These are phyloP conservation scores for Bos taurus DNA, from an alignment of 2,113 vertebrate genomes.

Conservation along the genomic window DNA sequence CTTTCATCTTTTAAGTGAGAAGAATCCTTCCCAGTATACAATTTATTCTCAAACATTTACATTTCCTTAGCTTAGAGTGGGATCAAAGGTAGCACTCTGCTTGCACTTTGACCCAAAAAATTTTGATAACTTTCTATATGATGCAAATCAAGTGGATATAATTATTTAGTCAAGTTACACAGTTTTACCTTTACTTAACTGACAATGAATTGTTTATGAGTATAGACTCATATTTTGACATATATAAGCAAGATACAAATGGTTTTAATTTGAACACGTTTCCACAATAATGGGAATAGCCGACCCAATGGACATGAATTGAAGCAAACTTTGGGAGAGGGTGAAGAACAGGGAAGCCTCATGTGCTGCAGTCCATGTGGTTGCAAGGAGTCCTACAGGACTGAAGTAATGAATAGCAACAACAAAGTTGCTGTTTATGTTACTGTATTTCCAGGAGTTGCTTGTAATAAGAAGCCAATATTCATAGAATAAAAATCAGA, in stretches of 20 bases:
- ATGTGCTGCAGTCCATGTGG: neutral
- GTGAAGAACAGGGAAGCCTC: neutral
- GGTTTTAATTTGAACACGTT: neutral
- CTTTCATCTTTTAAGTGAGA: neutral
- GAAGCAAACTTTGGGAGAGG: neutral
- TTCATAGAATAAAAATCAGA: neutral
- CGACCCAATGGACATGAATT: neutral
- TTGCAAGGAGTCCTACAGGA: neutral
- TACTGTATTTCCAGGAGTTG: neutral
- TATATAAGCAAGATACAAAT: neutral
- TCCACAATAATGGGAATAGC: neutral
- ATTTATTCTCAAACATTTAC: neutral
- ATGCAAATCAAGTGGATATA: neutral
- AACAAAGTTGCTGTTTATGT: neutral
- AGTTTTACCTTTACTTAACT: neutral
- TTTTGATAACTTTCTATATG: neutral
- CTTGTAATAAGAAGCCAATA: neutral
- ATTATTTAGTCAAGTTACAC: neutral
- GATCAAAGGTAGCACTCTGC: neutral
- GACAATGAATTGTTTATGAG: neutral
- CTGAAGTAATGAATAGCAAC: neutral
- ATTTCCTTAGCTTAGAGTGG: neutral
- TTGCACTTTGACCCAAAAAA: neutral
- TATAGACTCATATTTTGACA: neutral
- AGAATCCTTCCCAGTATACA: neutral